phyloP scores from a whole-genome alignment of 2,797 vertebrate genomes.

The Hyperoplus immaculatus region DNA sequence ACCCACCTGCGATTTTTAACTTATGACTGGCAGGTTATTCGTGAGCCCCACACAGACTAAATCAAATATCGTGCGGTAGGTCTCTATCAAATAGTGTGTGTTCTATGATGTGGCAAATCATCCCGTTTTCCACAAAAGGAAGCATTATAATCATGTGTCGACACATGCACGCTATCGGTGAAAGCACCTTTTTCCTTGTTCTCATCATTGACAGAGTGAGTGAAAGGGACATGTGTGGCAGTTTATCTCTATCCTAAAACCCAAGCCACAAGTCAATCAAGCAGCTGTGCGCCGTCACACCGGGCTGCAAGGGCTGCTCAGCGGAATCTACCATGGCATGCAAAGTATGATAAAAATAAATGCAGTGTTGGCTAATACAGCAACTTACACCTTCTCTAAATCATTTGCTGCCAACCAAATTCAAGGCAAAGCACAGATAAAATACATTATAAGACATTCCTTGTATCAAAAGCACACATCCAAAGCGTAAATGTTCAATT shows the following conservation, averaged over 20 bases:
- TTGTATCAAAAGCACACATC: constrained; percentile 25
- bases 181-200: constrained; percentile 56
- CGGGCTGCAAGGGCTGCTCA: constrained; percentile 50
- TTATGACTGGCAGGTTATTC: constrained; percentile 75
- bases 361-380: constrained; percentile 17
- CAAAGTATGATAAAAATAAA: constrained; percentile 50
- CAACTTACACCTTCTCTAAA: constrained; percentile 16
- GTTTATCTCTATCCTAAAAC: constrained; percentile 71
- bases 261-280: constrained; percentile 73
- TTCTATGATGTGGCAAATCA: constrained; percentile 69
- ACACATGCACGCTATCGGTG: constrained; percentile 57
- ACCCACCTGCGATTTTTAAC: constrained; percentile 53
- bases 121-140: constrained; percentile 57
- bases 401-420: constrained; percentile 14
- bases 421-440: constrained; percentile 14
- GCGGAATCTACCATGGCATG: constrained; percentile 55
- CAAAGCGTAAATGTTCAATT: background rate
- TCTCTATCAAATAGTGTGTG: constrained; percentile 65
- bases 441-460: constrained; percentile 15
- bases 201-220: constrained; percentile 71
- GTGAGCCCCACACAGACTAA: constrained; percentile 41
- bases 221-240: constrained; percentile 68
- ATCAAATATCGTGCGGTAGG: constrained; percentile 54
- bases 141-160: constrained; percentile 61
- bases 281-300: constrained; percentile 59